Base-by-base conservation (phyloP, 2,113 vertebrate species). In the Charadrius vociferus region DNA sequence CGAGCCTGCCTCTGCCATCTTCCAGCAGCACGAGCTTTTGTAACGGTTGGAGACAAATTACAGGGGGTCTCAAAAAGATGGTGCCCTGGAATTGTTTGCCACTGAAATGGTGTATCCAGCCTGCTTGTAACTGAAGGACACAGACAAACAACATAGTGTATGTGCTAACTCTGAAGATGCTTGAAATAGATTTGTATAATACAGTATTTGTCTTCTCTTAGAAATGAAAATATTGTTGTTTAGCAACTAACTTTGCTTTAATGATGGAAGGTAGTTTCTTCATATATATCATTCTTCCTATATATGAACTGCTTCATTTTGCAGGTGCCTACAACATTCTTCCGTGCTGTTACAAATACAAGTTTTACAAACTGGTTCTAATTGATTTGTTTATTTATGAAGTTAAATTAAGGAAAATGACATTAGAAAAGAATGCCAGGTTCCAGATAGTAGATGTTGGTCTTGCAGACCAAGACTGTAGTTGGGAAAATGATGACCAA, bases 211-310 rank as follows among this genome's bases (percentile, higher is more conserved):
- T 73, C 5, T n/a, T 72, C 36, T 77, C 22, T 45, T 56, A 50
- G 67, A 36, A 80, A 82, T 19, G 1, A 23, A 43, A 83, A 50
- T 36, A 43, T 1, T 45, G 72, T 73, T 56, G 8, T 18, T 66
- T 80, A 67, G 37, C 32, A 80, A 9, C 27, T 63, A 39, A 17
- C 11, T 86, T 50, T 94, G 27, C 67, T 74, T 65, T 50, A 81
- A 37, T 59, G n/a, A 37, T 55, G 15, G n/a, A 73, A 90, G 15
- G 8, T 63, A 37, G 17, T 16, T 78, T 73, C 89, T 49, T 8
- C 2, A 5, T n/a, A 7, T 41, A 3, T 15, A 2, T 41, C 2
- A 1, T 63, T 83, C 23, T 63, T 81, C 15, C 10, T 34, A 0
- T 61, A 27, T 74, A 37, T 71, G 14, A 88, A 37, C 16, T 52